phyloP scores from a whole-genome alignment of 2,113 vertebrate genomes.

The Calidris pygmaea region DNA sequence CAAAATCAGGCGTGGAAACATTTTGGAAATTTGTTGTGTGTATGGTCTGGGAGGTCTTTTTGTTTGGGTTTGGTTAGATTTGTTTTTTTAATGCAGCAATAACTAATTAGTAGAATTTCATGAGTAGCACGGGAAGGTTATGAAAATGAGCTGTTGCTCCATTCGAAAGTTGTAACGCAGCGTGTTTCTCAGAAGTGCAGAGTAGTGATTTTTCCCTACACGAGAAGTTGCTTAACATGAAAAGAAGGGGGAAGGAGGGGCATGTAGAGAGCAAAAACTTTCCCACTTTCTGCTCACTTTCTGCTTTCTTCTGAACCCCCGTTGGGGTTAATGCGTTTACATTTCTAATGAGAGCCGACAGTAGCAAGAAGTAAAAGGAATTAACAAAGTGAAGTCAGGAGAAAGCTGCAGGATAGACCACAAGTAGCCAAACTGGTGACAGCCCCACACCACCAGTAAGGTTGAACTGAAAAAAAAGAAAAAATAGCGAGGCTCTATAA shows the following conservation, averaged over 20 bases:
- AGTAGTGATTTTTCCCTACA: background rate
- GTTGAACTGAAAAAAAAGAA: background rate
- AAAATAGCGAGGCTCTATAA: background rate
- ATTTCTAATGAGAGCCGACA: background rate
- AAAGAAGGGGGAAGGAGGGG: background rate
- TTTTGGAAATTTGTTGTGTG: background rate
- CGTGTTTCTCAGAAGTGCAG: background rate
- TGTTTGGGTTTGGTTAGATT: background rate
- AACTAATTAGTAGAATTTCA: background rate
- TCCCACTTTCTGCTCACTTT: background rate
- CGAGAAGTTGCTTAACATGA: background rate
- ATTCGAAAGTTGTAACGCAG: rapidly evolving
- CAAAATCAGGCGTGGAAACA: background rate
- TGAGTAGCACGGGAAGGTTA: background rate
- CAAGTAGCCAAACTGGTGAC: background rate
- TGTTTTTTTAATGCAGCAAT: background rate
- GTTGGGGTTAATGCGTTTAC: background rate
- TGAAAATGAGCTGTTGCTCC: background rate
- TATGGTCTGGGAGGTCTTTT: too few relatives aligned
- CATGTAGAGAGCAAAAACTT: background rate
- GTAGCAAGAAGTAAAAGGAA: background rate
- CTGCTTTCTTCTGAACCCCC: background rate
- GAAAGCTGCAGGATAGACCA: background rate
- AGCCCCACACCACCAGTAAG: background rate
- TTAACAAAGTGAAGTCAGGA: background rate